Evolutionary conservation across 2,113 vertebrate species (phyloP).

Genomic region (western clawed frog (Xenopus tropicalis)): UCB_Xtro_10.0 CM004447.2:136722501-136723000

Average conservation of each 20-base stretch:
- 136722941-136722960: too few species aligned
- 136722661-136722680: constrained; percentile 16
- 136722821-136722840: not conserved
- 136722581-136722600: constrained; percentile 14
- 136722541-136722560: not conserved
- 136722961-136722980: too few species aligned
- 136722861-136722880: not conserved
- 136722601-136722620: constrained; percentile 25
- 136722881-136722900: not conserved
- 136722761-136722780: constrained; percentile 3
- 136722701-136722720: constrained; percentile 35
- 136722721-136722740: not conserved
- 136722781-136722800: constrained; percentile 27
- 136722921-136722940: too few species aligned
- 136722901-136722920: not conserved
- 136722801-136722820: not conserved
- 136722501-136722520: not conserved
- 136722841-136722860: constrained; percentile 7
- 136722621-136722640: constrained; percentile 32
- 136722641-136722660: constrained; percentile 23
- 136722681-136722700: constrained; percentile 24
- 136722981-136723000: too few species aligned
- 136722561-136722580: constrained; percentile 36
- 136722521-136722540: not conserved
- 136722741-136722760: not conserved